phyloP scores from a whole-genome alignment of 2,888 invertebrate genomes.

The Thymelicus sylvestris region DNA sequence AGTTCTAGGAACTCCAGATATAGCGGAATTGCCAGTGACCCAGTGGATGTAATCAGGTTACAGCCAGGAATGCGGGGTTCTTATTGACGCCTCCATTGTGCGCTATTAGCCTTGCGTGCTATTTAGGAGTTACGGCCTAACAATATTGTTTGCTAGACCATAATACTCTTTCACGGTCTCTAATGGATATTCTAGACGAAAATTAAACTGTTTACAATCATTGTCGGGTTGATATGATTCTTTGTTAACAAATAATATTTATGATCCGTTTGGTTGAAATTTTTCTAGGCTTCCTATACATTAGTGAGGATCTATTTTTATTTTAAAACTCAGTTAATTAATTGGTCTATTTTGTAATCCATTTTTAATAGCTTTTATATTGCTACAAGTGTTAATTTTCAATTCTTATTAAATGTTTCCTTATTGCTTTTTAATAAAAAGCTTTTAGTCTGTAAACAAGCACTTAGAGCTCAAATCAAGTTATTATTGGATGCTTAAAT shows the following conservation, averaged over 20 bases:
- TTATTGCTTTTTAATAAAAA: background rate
- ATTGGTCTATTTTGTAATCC: no score
- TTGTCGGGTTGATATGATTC: no score
- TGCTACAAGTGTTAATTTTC: no score
- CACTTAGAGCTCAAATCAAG: constrained; percentile 1
- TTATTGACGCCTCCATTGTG: constrained; percentile 72
- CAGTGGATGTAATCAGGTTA: constrained; percentile 54
- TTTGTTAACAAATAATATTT: no score
- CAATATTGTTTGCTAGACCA: constrained; percentile 54
- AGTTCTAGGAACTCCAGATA: constrained; percentile 21
- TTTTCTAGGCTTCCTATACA: no score
- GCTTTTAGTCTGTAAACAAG: background rate
- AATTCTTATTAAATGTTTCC: background rate
- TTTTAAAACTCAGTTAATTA: no score
- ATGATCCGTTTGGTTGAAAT: no score
- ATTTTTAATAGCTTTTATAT: no score
- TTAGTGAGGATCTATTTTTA: no score
- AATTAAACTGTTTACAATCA: no score
- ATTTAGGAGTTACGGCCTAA: constrained; percentile 64
- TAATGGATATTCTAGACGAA: background rate
- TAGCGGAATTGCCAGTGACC: constrained; percentile 49
- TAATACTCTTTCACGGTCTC: background rate
- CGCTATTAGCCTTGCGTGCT: constrained; percentile 76
- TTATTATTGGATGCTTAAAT: constrained; percentile 3
- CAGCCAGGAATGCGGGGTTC: constrained; percentile 68